Evolutionary conservation across 2,113 vertebrate species (phyloP), one percentile per base, ranked within the genome.

Genomic region (Numida meleagris): DNA sequence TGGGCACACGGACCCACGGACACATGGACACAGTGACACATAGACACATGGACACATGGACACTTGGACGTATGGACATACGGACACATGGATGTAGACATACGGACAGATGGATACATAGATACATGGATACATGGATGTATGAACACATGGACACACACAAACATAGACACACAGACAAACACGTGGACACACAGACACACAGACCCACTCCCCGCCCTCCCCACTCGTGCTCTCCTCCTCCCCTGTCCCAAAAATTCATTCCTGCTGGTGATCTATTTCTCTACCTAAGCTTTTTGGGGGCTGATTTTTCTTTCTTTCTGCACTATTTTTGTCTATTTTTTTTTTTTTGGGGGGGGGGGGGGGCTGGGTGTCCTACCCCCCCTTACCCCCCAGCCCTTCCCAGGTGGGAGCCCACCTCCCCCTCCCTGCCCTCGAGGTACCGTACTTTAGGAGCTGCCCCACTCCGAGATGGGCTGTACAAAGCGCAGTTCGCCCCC

Each of bases 381-480:
- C 14, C 19, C 24, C 8, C 14, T 4, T 20, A n/a, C 34, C 3
- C 81, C 5, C 1, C 6, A 63, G 51, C 14, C 21, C 24, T 66
- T 77, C 36, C 57, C 74, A 93, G 94, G 90, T 91, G 81, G 77
- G 53, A 29, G n/a, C 70, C n/a, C 82, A 57, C 12, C 61, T 78
- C 74, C 76, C 78, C 86, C 70, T 81, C 93, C 29, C 68, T 53
- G 83, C 67, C 48, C 36, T 27, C n/a, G 15, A 53, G 9, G 70
- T 14, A 51, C 20, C 4, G 2, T 12, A 14, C 77, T 89, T 77
- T 50, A 38, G 83, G 70, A 10, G 4, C 66, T 50, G 36, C 11
- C 29, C 0, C 42, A 33, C 21, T 67, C 42, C 14, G 13, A 45
- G 33, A 46, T 6, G 46, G 76, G 75, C 55, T 25, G 46, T 33